Evolutionary conservation across 2,797 vertebrate species (phyloP).

Genomic region (Scolopax bukidnonensis): DNA sequence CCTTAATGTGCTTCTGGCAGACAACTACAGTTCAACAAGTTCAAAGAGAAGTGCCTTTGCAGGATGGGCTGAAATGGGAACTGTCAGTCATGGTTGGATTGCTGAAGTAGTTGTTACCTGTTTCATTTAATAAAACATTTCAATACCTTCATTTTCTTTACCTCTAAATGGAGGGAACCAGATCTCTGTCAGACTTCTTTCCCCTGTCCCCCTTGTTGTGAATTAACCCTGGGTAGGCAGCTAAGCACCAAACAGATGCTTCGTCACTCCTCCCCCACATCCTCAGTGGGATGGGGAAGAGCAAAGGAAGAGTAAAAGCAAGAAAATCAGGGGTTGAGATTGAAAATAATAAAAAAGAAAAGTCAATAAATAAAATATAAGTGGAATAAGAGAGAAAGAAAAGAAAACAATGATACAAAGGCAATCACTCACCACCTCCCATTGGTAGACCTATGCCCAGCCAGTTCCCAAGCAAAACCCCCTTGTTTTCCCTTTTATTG

Average conservation of each 20-base stretch:
- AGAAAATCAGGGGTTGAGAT: not conserved
- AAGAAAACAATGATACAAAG: not conserved
- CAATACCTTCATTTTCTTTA: not conserved
- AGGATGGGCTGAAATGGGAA: not conserved
- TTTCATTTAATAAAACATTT: not conserved
- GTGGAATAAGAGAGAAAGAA: not conserved
- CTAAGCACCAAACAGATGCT: not conserved
- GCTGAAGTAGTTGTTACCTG: not conserved
- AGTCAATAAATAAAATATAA: not conserved
- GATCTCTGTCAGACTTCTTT: not conserved
- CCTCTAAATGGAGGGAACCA: not conserved
- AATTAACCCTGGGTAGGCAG: fast-evolving
- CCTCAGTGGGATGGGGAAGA: not conserved
- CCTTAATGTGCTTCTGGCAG: not conserved
- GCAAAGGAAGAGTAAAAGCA: not conserved
- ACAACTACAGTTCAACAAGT: not conserved
- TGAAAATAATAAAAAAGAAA: not conserved
- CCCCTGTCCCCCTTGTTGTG: fast-evolving
- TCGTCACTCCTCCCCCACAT: fast-evolving
- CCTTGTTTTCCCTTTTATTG: not conserved
- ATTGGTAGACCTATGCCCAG: fast-evolving
- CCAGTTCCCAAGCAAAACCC: not conserved
- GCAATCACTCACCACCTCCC: not conserved
- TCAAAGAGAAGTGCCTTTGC: not conserved
- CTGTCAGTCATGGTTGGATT: not conserved